These are phyloP conservation scores for Xiphophorus birchmanni DNA, from an alignment of 2,797 vertebrate genomes.

Conservation along the genomic window DNA sequence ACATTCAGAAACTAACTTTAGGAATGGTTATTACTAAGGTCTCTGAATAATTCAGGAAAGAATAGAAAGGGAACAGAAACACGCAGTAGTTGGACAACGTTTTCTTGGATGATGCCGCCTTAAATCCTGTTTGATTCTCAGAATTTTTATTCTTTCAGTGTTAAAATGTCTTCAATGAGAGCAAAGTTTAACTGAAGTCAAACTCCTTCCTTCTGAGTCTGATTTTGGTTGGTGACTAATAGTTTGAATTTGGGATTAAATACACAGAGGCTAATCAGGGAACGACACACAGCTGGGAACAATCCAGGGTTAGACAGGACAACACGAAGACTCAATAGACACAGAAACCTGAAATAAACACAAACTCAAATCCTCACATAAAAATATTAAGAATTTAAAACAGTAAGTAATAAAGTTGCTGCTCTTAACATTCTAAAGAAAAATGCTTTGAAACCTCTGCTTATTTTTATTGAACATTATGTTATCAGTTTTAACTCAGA, in stretches of 20 bases:
- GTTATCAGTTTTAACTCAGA: not conserved
- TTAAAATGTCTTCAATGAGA: not conserved
- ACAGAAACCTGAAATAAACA: too few relatives aligned
- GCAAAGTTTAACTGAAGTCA: not conserved
- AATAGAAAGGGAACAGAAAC: not conserved
- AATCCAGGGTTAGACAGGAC: too few relatives aligned
- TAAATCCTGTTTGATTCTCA: not conserved
- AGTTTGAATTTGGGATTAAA: not conserved
- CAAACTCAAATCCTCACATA: not conserved
- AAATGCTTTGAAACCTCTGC: not conserved
- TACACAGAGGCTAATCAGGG: too few relatives aligned
- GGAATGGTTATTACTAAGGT: not conserved
- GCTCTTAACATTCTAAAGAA: not conserved
- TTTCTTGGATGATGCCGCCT: not conserved
- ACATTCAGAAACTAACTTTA: not conserved
- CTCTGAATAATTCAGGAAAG: not conserved
- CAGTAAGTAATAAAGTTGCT: not conserved
- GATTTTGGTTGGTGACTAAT: not conserved
- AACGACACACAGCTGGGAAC: too few relatives aligned
- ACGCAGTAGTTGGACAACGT: not conserved
- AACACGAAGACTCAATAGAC: too few relatives aligned
- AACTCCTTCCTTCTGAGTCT: not conserved
- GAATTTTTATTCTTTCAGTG: not conserved
- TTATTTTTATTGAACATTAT: not conserved
- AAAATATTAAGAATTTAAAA: not conserved